A percentile compares a stretch with the other conserved stretches of the same genome.
Conservation (phyloP, 2,113 vertebrate genomes). For the Balaenoptera acutorostrata region DNA sequence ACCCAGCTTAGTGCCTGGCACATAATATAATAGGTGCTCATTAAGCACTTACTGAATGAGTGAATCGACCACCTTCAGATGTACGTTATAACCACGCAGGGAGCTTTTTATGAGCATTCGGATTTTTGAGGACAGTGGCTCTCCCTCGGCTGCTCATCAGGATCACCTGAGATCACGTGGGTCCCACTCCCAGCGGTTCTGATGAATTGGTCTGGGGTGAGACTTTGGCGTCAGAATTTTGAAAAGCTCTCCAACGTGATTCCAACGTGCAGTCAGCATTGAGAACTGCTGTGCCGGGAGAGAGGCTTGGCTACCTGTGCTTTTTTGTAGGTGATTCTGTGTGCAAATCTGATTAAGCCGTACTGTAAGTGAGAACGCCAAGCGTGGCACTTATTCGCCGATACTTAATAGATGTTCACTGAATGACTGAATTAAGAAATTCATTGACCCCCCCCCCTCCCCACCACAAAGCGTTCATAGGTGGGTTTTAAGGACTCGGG, state of each 20-base stretch:
- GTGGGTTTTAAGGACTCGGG: neutral
- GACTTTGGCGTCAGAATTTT: neutral
- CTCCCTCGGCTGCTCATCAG: neutral
- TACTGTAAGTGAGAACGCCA: neutral
- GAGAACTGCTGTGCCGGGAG: neutral
- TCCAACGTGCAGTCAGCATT: fast-evolving
- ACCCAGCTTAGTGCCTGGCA: neutral
- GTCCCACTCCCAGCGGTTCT: neutral
- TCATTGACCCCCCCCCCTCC: neutral
- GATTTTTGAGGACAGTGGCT: neutral
- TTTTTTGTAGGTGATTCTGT: too few relatives aligned
- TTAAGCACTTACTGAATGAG: neutral
- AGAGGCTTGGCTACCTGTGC: fast-evolving
- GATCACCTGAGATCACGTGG: neutral
- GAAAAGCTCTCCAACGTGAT: neutral
- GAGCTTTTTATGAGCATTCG: neutral
- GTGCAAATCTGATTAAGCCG: neutral
- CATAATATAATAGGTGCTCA: neutral
- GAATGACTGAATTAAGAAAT: neutral
- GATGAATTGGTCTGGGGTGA: neutral
- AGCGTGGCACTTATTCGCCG: too few relatives aligned
- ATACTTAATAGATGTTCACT: neutral
- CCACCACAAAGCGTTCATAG: neutral
- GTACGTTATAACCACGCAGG: neutral
- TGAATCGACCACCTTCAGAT: neutral